phyloP scores from a whole-genome alignment of 2,113 vertebrate species.

The Cynoglossus semilaevis region DNA sequence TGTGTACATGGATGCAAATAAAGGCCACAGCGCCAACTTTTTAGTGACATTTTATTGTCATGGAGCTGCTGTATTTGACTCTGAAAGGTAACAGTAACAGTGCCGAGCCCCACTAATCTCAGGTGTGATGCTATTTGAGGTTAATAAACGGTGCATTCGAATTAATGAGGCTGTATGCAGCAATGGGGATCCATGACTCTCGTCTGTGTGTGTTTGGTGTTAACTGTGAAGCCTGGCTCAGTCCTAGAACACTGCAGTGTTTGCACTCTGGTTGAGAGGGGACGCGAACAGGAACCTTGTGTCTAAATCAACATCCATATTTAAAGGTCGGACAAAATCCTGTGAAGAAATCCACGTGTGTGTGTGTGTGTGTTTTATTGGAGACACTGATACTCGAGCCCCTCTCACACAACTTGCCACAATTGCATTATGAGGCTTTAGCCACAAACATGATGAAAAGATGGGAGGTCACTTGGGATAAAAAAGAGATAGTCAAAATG shows the following conservation, averaged over 20 bases:
- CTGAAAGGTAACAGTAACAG: slow-evolving; percentile 1
- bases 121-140: slow-evolving; percentile 10
- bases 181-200: neutral
- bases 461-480: slow-evolving; percentile 43
- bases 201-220: neutral
- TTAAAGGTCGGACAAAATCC: slow-evolving; percentile 39
- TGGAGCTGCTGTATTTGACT: slow-evolving; percentile 3
- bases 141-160: slow-evolving; percentile 10
- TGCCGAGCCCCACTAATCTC: neutral
- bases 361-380: neutral
- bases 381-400: neutral
- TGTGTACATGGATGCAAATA: slow-evolving; percentile 19
- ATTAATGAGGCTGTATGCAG: slow-evolving; percentile 20
- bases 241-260: slow-evolving; percentile 32
- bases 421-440: slow-evolving; percentile 1
- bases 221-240: too few species aligned
- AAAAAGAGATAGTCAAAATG: slow-evolving; percentile 26
- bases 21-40: neutral
- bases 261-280: slow-evolving; percentile 31
- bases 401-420: neutral
- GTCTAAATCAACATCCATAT: slow-evolving; percentile 41
- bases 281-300: slow-evolving; percentile 2
- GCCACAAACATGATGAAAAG: slow-evolving; percentile 19
- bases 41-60: neutral
- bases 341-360: neutral